Evolutionary conservation across 2,797 vertebrate species (phyloP).

Genomic region (Coccyzus lansbergi): DNA sequence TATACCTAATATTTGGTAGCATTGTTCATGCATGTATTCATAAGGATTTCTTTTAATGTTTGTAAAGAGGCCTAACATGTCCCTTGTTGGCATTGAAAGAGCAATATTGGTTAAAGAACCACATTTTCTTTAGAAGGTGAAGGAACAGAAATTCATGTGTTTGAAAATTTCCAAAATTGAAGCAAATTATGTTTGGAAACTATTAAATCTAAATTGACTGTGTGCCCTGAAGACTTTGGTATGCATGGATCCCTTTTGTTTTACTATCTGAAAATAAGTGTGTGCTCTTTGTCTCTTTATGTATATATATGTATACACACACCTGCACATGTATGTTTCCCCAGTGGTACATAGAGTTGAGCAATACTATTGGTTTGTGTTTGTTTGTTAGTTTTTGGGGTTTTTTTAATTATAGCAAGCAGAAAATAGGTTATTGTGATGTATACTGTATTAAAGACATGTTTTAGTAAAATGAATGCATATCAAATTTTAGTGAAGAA

Average conservation of each 20-base stretch:
- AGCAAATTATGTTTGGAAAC: not conserved
- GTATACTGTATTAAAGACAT: not conserved
- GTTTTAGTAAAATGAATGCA: not conserved
- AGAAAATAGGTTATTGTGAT: not conserved
- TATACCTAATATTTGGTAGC: not conserved
- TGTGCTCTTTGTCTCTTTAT: accelerated
- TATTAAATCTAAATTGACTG: not conserved
- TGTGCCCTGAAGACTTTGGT: not conserved
- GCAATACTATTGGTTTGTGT: not conserved
- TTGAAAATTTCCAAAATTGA: not conserved
- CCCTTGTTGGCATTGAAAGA: not conserved
- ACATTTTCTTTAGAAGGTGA: not conserved
- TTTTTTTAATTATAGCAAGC: not conserved
- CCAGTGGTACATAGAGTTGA: not conserved
- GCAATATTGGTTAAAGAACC: not conserved
- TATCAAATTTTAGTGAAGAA: not conserved
- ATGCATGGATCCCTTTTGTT: not conserved
- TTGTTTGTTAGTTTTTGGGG: too few relatives aligned
- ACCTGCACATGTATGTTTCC: not conserved
- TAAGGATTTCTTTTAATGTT: not conserved
- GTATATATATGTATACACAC: accelerated
- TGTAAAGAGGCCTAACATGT: not conserved
- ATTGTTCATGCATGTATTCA: too few relatives aligned
- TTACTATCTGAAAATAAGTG: not conserved
- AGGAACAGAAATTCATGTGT: not conserved